A percentile compares a stretch with the other conserved stretches of the same genome.
Conservation (phyloP, 2,797 vertebrate genomes). For the Xiphorhynchus erythropygius region DNA sequence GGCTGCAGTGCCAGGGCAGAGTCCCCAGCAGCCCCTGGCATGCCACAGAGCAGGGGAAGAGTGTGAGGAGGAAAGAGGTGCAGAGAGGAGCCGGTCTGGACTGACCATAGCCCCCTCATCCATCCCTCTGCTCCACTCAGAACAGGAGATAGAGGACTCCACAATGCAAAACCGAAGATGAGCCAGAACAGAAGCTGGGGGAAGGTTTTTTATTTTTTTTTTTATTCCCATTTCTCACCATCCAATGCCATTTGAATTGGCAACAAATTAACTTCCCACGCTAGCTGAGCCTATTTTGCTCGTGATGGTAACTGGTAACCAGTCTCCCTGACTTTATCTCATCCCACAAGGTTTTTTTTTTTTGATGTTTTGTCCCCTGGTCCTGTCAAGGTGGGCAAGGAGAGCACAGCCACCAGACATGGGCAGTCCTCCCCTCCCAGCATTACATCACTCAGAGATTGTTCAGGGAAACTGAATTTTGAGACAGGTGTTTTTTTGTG, state of each 20-base stretch:
- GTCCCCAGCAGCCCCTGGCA: background rate
- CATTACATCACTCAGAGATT: background rate
- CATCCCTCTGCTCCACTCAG: fast-evolving
- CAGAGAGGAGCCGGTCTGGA: background rate
- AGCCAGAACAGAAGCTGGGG: fast-evolving
- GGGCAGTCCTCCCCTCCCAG: too few species aligned
- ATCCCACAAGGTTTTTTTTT: fast-evolving
- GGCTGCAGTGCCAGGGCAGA: background rate
- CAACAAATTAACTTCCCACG: background rate
- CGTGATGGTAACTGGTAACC: background rate
- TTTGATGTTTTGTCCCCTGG: background rate
- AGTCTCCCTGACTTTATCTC: background rate
- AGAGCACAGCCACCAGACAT: background rate
- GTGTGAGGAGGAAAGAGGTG: background rate
- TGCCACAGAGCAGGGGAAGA: background rate
- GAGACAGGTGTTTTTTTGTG: background rate
- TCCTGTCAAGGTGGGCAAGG: background rate
- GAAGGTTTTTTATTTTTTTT: background rate
- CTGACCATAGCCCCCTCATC: background rate
- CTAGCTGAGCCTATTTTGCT: background rate
- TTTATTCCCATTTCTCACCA: background rate
- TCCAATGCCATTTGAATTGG: background rate
- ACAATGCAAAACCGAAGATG: background rate
- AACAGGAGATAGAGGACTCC: too few species aligned
- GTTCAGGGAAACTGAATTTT: background rate